phyloP scores from a whole-genome alignment of 2,113 vertebrate species.

The Cynopterus brachyotis region DNA sequence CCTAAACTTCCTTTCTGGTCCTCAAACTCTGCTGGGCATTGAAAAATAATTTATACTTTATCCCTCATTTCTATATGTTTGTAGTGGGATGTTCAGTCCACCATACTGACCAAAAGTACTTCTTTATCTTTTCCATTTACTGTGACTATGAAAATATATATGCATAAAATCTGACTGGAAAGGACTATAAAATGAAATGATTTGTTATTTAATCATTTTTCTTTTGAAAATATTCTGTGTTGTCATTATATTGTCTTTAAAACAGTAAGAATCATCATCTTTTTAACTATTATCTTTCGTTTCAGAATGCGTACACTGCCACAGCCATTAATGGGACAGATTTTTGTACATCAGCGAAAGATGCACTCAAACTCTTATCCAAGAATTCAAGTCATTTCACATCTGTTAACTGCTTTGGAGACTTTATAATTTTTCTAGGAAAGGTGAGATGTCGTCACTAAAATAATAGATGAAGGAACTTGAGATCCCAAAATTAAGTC shows the following conservation, averaged over 20 bases:
- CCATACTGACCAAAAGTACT: not conserved
- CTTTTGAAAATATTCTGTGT: not conserved
- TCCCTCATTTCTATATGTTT: not conserved
- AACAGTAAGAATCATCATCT: not conserved
- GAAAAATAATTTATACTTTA: not conserved
- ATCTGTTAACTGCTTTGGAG: conserved; percentile 80
- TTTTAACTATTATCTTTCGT: conserved; percentile 41
- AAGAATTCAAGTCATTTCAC: conserved; percentile 78
- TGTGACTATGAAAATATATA: not conserved
- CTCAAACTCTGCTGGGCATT: not conserved
- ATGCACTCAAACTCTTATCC: conserved; percentile 77
- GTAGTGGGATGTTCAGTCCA: not conserved
- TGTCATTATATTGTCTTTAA: not conserved
- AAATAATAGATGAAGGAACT: not conserved
- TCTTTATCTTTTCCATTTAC: not conserved
- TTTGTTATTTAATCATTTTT: not conserved
- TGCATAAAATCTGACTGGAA: not conserved
- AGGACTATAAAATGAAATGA: not conserved
- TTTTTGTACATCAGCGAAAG: conserved; percentile 85
- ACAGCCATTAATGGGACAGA: conserved; percentile 86
- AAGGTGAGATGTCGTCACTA: conserved; percentile 81
- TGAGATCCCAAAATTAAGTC: not conserved
- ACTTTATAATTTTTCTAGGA: conserved; percentile 85
- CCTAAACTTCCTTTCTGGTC: not conserved
- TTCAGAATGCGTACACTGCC: conserved; percentile 84